Evolutionary conservation across 2,797 vertebrate species (phyloP).

Genomic region (Coregonus ussuriensis): DNA sequence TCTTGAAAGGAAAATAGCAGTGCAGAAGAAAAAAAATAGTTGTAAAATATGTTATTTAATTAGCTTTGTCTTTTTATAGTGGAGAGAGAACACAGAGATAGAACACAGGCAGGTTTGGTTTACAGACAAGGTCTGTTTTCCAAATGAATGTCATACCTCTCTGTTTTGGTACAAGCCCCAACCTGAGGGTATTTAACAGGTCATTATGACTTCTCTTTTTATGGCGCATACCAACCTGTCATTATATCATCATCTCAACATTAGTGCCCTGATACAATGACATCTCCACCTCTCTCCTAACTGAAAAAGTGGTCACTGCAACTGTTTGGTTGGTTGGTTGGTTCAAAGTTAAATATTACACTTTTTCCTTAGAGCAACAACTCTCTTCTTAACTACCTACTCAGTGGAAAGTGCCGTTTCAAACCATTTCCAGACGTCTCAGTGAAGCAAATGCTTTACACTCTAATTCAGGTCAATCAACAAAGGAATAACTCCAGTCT

Average conservation of each 20-base stretch:
- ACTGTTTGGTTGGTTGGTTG: background rate
- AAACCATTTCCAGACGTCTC: background rate
- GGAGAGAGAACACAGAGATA: background rate
- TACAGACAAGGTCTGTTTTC: background rate
- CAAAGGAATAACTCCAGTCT: background rate
- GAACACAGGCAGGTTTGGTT: background rate
- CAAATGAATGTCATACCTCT: background rate
- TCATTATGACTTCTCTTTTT: background rate
- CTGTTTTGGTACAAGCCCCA: background rate
- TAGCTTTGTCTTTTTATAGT: background rate
- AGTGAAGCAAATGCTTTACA: background rate
- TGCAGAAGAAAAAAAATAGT: background rate
- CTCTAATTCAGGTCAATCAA: too few species aligned
- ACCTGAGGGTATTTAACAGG: background rate
- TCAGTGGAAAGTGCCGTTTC: background rate
- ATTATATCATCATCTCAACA: background rate
- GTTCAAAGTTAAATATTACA: background rate
- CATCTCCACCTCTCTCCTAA: background rate
- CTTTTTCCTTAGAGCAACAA: background rate
- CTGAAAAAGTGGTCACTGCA: background rate
- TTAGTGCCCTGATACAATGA: background rate
- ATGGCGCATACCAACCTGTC: slow-evolving; percentile 4
- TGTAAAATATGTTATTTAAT: background rate
- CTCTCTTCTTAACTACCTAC: background rate
- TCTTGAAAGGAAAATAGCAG: background rate